Base-by-base conservation (phyloP, 2,113 vertebrate species). In the Orthonyx spaldingii region DNA sequence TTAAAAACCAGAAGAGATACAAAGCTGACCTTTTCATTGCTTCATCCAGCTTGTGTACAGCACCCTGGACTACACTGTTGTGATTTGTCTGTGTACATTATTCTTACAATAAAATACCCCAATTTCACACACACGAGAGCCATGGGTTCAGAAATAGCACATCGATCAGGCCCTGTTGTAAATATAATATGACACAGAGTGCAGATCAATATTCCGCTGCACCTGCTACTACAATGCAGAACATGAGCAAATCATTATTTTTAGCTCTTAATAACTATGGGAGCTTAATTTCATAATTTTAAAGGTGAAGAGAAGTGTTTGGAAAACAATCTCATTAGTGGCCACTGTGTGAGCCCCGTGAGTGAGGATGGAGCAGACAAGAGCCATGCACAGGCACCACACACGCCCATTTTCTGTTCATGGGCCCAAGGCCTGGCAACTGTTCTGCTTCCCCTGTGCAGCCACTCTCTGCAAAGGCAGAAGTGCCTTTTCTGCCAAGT, bases 151-250 rank as follows among this genome's bases (percentile, higher is more conserved):
- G 79, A 95, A 96, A 93, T 32, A 87, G 65, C 76, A 23, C 87
- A 94, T 96, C 37, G 96, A 97, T 97, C 92, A 95, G 52, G 61
- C n/a, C 3, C 18, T 42, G 74, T n/a, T 94, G 87, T 91, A 95
- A 93, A 87, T 94, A 88, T 46, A 92, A 56, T 26, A 47, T 28
- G 65, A 64, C 90, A 95, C 21, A 13, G 46, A 79, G 77, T 3
- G 32, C 42, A 75, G 77, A 94, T 94, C 96, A 87, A 94, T 94
- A 93, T 16, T 39, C 74, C 79, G 83, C 85, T 90, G 63, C 0
- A 12, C 74, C 61, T 64, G 70, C 61, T 74, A 69, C 91, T 94
- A 85, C 72, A 79, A 56, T 18, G 41, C 12, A 2, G 55, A 78
- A n/a, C 16, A 35, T 2, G 8, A 85, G 44, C 46, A 87, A 91